phyloP scores from a whole-genome alignment of 2,113 vertebrate genomes.

The Mungos mungo region DNA sequence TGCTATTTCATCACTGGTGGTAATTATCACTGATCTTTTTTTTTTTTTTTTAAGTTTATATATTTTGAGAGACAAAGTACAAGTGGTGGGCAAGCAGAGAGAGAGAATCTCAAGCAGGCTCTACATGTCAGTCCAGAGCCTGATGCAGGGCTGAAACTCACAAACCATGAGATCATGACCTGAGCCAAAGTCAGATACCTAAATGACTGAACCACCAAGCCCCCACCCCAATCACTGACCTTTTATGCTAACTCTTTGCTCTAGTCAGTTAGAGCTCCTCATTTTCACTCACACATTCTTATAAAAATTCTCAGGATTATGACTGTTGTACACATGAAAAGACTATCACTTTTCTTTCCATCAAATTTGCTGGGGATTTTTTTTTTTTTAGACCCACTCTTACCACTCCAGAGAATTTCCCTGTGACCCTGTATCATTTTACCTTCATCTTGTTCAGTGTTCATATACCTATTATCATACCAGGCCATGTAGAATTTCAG shows the following conservation, averaged over 20 bases:
- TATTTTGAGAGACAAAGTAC: no score
- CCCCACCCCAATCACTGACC: background rate
- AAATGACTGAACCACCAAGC: no score
- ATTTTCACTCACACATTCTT: background rate
- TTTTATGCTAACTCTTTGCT: background rate
- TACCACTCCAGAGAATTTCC: background rate
- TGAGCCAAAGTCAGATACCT: no score
- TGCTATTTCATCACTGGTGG: background rate
- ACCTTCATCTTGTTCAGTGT: background rate
- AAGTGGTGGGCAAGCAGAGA: no score
- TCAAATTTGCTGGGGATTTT: background rate
- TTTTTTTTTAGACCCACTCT: background rate
- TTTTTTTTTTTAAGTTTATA: no score
- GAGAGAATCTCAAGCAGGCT: no score
- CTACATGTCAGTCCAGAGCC: no score
- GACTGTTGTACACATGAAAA: background rate
- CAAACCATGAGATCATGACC: no score
- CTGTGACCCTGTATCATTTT: background rate
- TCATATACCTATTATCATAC: background rate
- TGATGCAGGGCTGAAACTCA: no score
- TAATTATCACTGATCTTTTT: background rate
- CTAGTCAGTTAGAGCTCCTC: background rate
- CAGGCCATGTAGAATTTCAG: background rate
- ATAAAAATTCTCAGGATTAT: background rate
- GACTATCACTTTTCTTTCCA: background rate